Percentiles rank a stretch among this genome's conserved stretches.
Conservation (phyloP, 2,888 invertebrate genomes). For the Biston stratarius region DNA sequence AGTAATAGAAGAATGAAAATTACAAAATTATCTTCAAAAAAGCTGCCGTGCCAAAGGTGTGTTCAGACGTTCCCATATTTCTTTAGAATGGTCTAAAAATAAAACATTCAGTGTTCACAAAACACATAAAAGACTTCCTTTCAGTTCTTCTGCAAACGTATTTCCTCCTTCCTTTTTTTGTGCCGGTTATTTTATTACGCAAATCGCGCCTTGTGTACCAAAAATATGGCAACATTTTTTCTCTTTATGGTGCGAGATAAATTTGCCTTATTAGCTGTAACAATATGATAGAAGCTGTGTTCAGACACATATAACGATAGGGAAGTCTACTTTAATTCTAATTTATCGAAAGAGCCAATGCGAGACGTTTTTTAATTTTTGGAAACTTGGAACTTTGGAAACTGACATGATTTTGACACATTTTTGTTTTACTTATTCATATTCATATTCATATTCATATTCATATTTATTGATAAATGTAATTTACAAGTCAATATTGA, state of each 20-base stretch:
- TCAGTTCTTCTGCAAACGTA: constrained; percentile 20
- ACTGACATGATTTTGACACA: too few relatives aligned
- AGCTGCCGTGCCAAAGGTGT: neutral
- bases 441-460: too few relatives aligned
- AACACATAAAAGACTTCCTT: constrained; percentile 18
- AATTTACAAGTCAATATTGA: too few relatives aligned
- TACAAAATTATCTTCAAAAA: too few relatives aligned
- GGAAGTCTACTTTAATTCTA: too few relatives aligned
- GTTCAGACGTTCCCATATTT: neutral
- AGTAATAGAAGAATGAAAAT: too few relatives aligned
- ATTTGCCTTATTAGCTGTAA: constrained; percentile 16
- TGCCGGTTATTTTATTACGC: constrained; percentile 27
- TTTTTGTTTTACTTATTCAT: too few relatives aligned
- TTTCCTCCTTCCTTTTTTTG: constrained; percentile 22
- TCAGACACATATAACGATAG: neutral
- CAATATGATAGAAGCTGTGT: constrained; percentile 7
- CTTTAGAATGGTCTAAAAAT: constrained; percentile 1
- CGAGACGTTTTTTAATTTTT: too few relatives aligned
- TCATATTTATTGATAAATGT: too few relatives aligned
- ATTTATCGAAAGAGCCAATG: too few relatives aligned
- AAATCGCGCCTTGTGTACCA: constrained; percentile 23
- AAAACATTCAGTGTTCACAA: constrained; percentile 13
- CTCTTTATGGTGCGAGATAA: constrained; percentile 25
- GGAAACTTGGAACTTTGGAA: too few relatives aligned
- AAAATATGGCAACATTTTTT: constrained; percentile 24